These are phyloP conservation scores for Brachionus plicatilis DNA, from an alignment of 1,140 invertebrate genomes.

Conservation along the genomic window DNA sequence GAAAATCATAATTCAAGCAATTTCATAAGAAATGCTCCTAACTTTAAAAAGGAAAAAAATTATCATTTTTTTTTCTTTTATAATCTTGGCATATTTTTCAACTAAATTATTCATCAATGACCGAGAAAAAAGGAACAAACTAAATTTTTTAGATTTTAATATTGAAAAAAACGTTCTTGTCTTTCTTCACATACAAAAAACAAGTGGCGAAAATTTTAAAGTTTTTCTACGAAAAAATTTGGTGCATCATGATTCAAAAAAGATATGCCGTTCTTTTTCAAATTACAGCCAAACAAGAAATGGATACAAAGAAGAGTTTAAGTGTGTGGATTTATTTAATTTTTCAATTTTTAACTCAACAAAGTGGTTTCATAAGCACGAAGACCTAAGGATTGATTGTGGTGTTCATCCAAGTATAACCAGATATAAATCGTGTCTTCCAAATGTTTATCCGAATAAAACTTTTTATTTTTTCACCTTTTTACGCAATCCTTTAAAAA, in stretches of 20 bases:
- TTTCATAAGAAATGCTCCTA: too few relatives aligned
- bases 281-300: not conserved
- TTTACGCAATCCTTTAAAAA: not conserved
- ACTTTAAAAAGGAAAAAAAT: too few relatives aligned
- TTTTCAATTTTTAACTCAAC: not conserved
- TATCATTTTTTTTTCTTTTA: too few relatives aligned
- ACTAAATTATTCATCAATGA: too few relatives aligned
- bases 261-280: not conserved
- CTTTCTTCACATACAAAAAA: not conserved
- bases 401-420: not conserved
- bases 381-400: not conserved
- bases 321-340: not conserved
- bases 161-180: not conserved
- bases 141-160: not conserved
- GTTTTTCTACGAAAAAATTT: not conserved
- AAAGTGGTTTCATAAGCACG: not conserved
- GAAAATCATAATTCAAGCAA: too few relatives aligned
- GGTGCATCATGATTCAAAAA: not conserved
- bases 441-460: not conserved
- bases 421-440: not conserved
- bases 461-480: not conserved
- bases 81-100: too few relatives aligned
- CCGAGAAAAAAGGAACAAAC: too few relatives aligned
- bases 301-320: not conserved
- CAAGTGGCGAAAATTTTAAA: not conserved